Percentiles rank a stretch among this genome's conserved stretches.
Conservation (phyloP, 1,140 invertebrate genomes). For the Coptotermes formosanus region DNA sequence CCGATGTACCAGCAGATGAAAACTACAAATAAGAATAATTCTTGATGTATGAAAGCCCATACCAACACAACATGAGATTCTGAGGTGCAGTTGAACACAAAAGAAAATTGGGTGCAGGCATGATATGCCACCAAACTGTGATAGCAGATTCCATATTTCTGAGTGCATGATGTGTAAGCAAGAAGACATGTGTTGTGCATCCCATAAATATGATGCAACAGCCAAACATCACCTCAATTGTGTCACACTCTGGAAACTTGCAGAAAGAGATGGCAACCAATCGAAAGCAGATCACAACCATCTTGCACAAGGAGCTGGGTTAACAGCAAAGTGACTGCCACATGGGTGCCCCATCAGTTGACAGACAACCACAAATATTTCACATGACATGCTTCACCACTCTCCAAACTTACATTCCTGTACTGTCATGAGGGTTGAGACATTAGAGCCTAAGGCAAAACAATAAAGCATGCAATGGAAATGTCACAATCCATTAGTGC, state of each 20-base stretch:
- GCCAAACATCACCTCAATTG: conserved; percentile 4
- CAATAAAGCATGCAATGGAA: conserved; percentile 1
- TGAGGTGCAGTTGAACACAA: not conserved
- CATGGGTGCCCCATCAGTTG: not conserved
- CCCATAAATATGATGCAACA: not conserved
- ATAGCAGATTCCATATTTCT: no score
- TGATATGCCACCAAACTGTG: not conserved
- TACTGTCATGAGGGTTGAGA: conserved; percentile 4
- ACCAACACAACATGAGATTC: not conserved
- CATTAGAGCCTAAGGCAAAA: conserved; percentile 11
- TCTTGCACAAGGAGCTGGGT: not conserved
- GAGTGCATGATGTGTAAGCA: no score
- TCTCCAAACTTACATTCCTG: not conserved
- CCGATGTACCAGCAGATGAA: no score
- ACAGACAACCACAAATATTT: conserved; percentile 1
- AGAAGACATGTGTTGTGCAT: no score
- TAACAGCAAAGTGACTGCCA: no score
- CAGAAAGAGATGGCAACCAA: not conserved
- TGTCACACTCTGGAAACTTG: not conserved
- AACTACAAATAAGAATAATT: no score
- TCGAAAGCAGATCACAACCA: conserved; percentile 5
- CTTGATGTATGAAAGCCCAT: no score
- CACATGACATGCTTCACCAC: not conserved
- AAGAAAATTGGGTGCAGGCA: not conserved
- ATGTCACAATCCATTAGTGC: no score